Conservation (phyloP, 2,113 vertebrate species). For the Odobenus rosmarus region DNA sequence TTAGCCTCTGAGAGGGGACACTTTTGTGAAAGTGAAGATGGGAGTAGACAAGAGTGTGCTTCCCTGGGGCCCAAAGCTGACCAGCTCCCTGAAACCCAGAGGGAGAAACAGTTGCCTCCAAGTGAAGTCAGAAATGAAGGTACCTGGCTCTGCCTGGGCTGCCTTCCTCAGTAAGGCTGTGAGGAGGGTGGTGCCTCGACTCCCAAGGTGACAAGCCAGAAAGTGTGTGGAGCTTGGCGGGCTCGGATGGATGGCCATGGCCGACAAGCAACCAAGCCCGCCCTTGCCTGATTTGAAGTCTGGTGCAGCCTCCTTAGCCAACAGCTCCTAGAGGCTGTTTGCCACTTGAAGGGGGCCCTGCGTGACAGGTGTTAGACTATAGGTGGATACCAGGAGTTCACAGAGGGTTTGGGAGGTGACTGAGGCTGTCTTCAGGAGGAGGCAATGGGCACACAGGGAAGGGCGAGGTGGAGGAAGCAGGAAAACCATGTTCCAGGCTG, state of each 20-base stretch:
- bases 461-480: not conserved
- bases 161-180: not conserved
- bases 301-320: not conserved
- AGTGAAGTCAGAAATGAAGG: not conserved
- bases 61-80: not conserved
- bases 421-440: not conserved
- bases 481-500: not conserved
- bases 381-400: not conserved
- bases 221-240: not conserved
- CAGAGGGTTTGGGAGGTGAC: not conserved
- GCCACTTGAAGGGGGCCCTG: not conserved
- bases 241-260: not conserved
- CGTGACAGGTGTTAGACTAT: not conserved
- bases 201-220: not conserved
- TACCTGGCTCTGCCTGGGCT: not conserved
- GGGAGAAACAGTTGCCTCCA: not conserved
- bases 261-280: fast-evolving
- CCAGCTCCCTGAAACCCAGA: not conserved
- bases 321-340: not conserved
- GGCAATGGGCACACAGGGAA: not conserved
- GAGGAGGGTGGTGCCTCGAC: not conserved
- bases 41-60: not conserved
- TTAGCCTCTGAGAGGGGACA: not conserved
- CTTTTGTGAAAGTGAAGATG: not conserved
- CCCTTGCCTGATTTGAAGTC: not conserved